phyloP scores from a whole-genome alignment of 2,888 invertebrate genomes.

The Catocala nupta region DNA sequence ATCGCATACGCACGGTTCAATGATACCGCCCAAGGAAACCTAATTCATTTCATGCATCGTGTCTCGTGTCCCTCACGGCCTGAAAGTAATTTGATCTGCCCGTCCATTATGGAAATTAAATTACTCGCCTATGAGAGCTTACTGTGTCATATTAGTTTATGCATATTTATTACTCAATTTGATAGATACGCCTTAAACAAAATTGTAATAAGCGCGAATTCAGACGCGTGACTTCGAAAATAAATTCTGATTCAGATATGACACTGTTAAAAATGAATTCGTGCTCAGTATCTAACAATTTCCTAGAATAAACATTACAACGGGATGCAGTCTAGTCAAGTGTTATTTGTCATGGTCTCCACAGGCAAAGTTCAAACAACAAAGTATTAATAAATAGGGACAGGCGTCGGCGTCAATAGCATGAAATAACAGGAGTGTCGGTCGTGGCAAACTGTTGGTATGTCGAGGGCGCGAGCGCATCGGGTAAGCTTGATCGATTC shows the following conservation, averaged over 20 bases:
- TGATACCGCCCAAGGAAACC: constrained; percentile 68
- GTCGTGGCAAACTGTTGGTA: constrained; percentile 48
- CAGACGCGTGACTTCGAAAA: constrained; percentile 37
- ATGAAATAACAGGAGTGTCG: constrained; percentile 72
- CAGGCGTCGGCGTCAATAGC: constrained; percentile 65
- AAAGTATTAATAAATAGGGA: constrained; percentile 68
- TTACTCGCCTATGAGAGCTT: constrained; percentile 60
- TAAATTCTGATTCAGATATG: constrained; percentile 47
- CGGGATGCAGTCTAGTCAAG: constrained; percentile 57
- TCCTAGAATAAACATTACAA: constrained; percentile 64
- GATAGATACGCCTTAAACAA: background rate
- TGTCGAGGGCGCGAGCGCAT: constrained; percentile 50
- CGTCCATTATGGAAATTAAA: constrained; percentile 74
- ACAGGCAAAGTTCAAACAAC: constrained; percentile 68
- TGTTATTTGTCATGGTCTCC: constrained; percentile 69
- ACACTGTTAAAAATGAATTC: constrained; percentile 58
- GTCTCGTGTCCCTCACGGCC: constrained; percentile 70
- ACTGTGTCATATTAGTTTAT: constrained; percentile 35
- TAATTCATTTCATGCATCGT: constrained; percentile 73
- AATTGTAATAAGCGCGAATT: constrained; percentile 18
- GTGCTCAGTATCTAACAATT: constrained; percentile 62
- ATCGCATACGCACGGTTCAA: constrained; percentile 57
- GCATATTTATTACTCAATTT: constrained; percentile 2
- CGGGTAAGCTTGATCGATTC: constrained; percentile 46
- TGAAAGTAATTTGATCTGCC: constrained; percentile 72